These are phyloP conservation scores for Pogonophryne albipinna DNA, from an alignment of 2,797 vertebrate genomes.

Conservation along the genomic window DNA sequence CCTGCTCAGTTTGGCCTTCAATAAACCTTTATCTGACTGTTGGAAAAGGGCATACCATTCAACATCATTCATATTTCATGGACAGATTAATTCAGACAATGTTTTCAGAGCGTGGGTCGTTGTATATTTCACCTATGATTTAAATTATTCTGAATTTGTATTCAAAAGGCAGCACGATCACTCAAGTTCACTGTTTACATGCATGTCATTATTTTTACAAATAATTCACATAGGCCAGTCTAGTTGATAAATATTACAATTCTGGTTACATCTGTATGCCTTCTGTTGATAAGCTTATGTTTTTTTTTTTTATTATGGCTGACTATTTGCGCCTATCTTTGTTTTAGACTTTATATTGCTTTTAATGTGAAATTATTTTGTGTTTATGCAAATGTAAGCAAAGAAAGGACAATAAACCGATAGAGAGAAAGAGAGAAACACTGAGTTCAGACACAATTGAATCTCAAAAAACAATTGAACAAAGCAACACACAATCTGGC, in stretches of 20 bases:
- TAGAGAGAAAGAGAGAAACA: conserved; percentile 10
- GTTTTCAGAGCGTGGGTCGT: conserved; percentile 35
- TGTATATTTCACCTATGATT: conserved; percentile 47
- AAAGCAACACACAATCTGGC: conserved; percentile 50
- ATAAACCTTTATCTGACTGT: conserved; percentile 77
- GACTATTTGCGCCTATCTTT: background rate
- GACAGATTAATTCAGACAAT: conserved; percentile 63
- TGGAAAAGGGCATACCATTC: conserved; percentile 80
- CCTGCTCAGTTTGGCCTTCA: conserved; percentile 69
- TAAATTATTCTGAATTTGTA: conserved; percentile 53
- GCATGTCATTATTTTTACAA: conserved; percentile 12
- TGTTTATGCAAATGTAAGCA: conserved; percentile 2
- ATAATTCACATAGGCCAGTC: background rate
- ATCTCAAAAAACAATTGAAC: conserved; percentile 56
- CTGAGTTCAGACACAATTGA: conserved; percentile 36
- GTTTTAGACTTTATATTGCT: no score
- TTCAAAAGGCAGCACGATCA: conserved; percentile 19
- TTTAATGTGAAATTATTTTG: no score
- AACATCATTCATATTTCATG: conserved; percentile 79
- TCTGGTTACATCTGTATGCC: background rate
- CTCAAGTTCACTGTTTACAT: conserved; percentile 3
- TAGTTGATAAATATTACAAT: background rate
- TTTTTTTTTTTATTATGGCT: background rate
- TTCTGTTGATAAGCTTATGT: conserved; percentile 16
- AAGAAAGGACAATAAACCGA: background rate